Evolutionary conservation across 2,888 invertebrate genomes (phyloP).

Genomic region (Leucophenga montana): DNA sequence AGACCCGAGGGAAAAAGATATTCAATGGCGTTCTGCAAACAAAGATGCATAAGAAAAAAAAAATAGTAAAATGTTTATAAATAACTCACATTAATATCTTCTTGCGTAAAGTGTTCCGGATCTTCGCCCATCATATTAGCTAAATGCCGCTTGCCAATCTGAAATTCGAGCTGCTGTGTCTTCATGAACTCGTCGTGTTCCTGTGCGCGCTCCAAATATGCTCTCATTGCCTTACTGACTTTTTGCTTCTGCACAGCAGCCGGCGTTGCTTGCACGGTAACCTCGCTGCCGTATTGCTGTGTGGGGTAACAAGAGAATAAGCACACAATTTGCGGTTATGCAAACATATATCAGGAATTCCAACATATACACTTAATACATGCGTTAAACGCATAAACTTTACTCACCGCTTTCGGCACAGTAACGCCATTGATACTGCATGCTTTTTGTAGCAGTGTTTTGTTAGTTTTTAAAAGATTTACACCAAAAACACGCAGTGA

Average conservation of each 20-base stretch:
- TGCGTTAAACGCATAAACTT: not conserved
- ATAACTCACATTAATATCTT: conserved; percentile 84
- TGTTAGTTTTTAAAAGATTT: conserved; percentile 65
- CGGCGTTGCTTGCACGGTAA: conserved; percentile 67
- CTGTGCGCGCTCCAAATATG: conserved; percentile 87
- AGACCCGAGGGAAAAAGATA: conserved; percentile 98
- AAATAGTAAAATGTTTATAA: not conserved
- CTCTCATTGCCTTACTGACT: conserved; percentile 90
- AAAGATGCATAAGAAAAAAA: not conserved
- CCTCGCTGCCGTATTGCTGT: conserved; percentile 53
- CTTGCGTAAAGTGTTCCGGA: conserved; percentile 89
- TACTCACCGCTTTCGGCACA: conserved; percentile 45
- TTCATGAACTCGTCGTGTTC: conserved; percentile 89
- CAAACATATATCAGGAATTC: conserved; percentile 9
- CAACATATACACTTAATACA: not conserved
- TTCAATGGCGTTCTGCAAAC: conserved; percentile 83
- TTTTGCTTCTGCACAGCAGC: conserved; percentile 75
- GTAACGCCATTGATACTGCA: conserved; percentile 39
- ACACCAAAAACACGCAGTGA: conserved; percentile 60
- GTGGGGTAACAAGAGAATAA: too few species aligned
- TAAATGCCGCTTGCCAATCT: conserved; percentile 94
- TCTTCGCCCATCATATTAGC: conserved; percentile 99
- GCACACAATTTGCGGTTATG: conserved; percentile 28
- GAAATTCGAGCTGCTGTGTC: conserved; percentile 84
- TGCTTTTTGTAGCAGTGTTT: conserved; percentile 56